Evolutionary conservation across 2,888 invertebrate species (phyloP).

Genomic region (Allolobophora icterica): DNA sequence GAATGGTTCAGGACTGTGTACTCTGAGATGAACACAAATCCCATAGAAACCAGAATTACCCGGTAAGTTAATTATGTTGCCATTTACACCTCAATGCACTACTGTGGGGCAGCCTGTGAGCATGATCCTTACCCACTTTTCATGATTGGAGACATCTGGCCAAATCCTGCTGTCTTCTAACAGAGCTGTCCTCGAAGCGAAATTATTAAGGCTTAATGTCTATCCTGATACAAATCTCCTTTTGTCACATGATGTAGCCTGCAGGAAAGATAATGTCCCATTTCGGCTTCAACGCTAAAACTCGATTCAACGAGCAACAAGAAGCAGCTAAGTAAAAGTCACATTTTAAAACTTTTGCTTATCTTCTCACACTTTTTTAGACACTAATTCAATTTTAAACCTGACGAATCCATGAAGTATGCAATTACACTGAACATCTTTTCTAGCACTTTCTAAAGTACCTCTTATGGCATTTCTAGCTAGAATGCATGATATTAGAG

Average conservation of each 20-base stretch:
- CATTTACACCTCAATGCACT: too few species aligned
- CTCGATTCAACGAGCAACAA: not conserved
- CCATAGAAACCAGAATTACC: too few species aligned
- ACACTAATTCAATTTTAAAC: not conserved
- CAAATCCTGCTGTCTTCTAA: not conserved
- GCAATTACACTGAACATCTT: not conserved
- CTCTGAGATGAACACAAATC: too few species aligned
- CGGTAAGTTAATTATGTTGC: too few species aligned
- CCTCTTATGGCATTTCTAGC: not conserved
- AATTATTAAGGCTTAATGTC: not conserved
- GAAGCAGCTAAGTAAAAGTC: not conserved
- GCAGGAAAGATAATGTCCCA: not conserved
- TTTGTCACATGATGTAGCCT: not conserved
- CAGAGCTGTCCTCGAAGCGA: not conserved
- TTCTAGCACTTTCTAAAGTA: not conserved
- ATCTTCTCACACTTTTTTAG: not conserved
- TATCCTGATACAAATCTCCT: slow-evolving; percentile 7
- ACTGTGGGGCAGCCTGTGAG: not conserved
- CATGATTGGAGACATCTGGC: not conserved
- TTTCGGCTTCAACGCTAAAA: not conserved
- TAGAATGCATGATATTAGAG: not conserved
- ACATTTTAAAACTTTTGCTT: not conserved
- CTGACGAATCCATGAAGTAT: not conserved
- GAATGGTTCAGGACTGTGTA: not conserved
- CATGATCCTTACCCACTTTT: not conserved